Evolutionary conservation across 2,888 invertebrate genomes (phyloP), one percentile per base, ranked within the genome.

Genomic region (Xanthia togata): DNA sequence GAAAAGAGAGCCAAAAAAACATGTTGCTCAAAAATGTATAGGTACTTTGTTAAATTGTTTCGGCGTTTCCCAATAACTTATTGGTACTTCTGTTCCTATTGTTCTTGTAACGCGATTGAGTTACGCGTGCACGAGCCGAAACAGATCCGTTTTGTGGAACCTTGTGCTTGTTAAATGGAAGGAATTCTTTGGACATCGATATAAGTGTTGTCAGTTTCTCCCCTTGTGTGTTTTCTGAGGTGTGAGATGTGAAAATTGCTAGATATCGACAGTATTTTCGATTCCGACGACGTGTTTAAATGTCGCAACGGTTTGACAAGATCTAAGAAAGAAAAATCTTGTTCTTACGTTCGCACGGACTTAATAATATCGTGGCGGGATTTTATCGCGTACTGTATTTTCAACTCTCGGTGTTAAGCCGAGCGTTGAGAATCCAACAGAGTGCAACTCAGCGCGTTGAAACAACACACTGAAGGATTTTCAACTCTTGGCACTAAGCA

Each of bases 121-220:
- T 87, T 84, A 82, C 84, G 80, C 79, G 82, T 80, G 78, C 76
- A 57, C 57, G 38, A 73, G 65, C 71, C 76, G 73, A 79, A 81
- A 77, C 70, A 72, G 77, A 88, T 86, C 78, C 77, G 77, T 80
- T 87, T 78, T 79, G 73, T 78, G 65, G 50, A 74, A 50, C 79
- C 69, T 11, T 70, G 65, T 82, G 63, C 74, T 78, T 78, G 78
- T 85, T 82, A 78, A 70, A 65, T 47, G 63, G n/a, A n/a, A 26
- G 41, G 53, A 74, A 74, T 82, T 74, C 72, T 85, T 82, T 41
- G 85, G 35, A 82, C 62, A 78, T 69, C 53, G 23, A 74, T 65
- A 55, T 50, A 71, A 59, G 60, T 55, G 57, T 62, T 76, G 65
- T 81, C 53, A 55, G 70, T 65, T 23, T 47, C 14, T 35, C 71